Base-by-base conservation (phyloP, 35 echinoderm and acorn worm genomes). In the Heliocidaris tuberculata region DNA sequence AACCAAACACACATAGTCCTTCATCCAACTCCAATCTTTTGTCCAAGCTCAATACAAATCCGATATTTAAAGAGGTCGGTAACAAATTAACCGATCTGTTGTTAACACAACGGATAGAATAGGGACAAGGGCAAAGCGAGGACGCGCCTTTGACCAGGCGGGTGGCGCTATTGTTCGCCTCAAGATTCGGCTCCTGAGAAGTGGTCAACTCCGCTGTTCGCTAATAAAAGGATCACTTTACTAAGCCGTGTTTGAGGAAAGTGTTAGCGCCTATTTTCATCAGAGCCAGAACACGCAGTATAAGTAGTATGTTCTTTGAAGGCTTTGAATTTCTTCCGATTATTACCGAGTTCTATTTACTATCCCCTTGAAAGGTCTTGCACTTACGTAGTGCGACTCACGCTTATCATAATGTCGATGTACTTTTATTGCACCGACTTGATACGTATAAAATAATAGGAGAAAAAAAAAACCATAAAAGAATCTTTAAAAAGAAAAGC, bases 141-240 rank as follows among this genome's bases (percentile, higher is more conserved):
- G 87, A 16, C 31, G 87, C 87, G 31, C 29, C 87, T 89, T 89
- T 89, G 87, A 35, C 87, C 87, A 89, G 87, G 31, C 87, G 87
- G 47, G 87, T 89, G 87, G 87, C 87, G 31, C 16, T 48, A 89
- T 89, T 89, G 87, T 89, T 89, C 31, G 30, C 87, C 31, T 32
- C 31, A 27, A 89, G 87, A 31, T 32, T 32, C 87, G 87, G 87
- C 87, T 89, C 87, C 87, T 48, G 87, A 19, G 31, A 89, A 89
- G 87, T 32, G 87, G 47, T 32, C 31, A 32, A n/a, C 31, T 4
- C 87, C 87, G 31, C 47, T 42, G 87, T 89, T 48, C 47, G 12
- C 87, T 24, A 13, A 32, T 31, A 48, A 89, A 89, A 2, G 87
- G 87, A 32, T 89, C 87, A 48, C 87, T 48, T 48, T 48, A 89